A percentile compares a stretch with the other conserved stretches of the same genome.
Conservation (phyloP, 2,888 invertebrate genomes). For the Hesperia comma region DNA sequence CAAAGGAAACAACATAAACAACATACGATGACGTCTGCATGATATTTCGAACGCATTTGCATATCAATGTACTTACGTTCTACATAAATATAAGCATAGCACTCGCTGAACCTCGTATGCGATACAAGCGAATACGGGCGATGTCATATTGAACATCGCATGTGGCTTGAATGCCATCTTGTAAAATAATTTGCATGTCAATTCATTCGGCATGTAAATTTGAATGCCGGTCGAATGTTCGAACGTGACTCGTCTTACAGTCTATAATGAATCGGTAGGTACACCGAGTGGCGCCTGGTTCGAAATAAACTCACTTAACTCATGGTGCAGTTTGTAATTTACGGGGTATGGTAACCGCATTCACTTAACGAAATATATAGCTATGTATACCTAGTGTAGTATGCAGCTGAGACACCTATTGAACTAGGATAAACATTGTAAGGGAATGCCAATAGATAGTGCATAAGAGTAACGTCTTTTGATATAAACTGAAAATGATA, state of each 20-base stretch:
- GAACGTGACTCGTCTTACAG: slow-evolving; percentile 31
- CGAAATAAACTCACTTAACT: not conserved
- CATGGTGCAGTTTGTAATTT: not conserved
- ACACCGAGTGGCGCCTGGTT: not conserved
- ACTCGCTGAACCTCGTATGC: slow-evolving; percentile 16
- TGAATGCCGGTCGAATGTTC: slow-evolving; percentile 18
- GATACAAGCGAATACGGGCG: slow-evolving; percentile 21
- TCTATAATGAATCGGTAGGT: slow-evolving; percentile 28
- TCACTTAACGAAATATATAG: no score
- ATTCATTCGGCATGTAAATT: slow-evolving; percentile 52
- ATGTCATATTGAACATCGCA: slow-evolving; percentile 21
- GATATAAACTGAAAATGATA: no score
- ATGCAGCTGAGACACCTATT: no score
- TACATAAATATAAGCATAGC: slow-evolving; percentile 16
- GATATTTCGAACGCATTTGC: not conserved
- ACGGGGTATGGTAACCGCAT: not conserved
- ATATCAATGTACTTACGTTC: slow-evolving; percentile 24
- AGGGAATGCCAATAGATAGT: no score
- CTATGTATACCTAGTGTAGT: no score
- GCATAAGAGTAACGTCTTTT: no score
- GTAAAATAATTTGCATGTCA: slow-evolving; percentile 50
- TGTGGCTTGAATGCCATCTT: slow-evolving; percentile 41
- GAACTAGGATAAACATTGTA: no score
- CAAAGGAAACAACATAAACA: no score
- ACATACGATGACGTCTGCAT: not conserved